Evolutionary conservation across 1,140 invertebrate species (phyloP).

Genomic region (Drosophila tsacasi): DNA sequence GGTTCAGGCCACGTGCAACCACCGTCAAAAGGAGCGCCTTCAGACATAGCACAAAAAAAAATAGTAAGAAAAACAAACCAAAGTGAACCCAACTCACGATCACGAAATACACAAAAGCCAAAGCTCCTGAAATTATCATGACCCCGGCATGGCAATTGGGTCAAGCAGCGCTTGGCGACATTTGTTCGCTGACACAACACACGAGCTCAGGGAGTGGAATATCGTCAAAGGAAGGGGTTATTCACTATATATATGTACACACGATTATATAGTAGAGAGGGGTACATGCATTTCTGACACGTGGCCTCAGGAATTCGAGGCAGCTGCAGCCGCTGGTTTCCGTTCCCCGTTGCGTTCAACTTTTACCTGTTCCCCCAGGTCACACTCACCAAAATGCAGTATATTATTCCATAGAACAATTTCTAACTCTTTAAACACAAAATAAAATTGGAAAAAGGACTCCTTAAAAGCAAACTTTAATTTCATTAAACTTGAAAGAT

Average conservation of each 20-base stretch:
- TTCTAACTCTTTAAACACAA: not conserved
- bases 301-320: conserved; percentile 58
- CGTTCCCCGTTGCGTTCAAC: conserved; percentile 16
- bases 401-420: too few species aligned
- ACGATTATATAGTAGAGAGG: not conserved
- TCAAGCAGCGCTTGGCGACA: conserved; percentile 69
- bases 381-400: conserved; percentile 15
- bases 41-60: not conserved
- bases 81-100: conserved; percentile 64
- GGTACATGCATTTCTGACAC: conserved; percentile 58
- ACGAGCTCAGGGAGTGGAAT: conserved; percentile 48
- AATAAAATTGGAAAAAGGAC: not conserved
- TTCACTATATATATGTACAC: not conserved
- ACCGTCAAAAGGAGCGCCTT: conserved; percentile 58
- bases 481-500: not conserved
- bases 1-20: conserved; percentile 30
- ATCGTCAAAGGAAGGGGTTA: conserved; percentile 13
- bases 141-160: conserved; percentile 79
- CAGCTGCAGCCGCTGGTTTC: conserved; percentile 43
- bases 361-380: conserved; percentile 43
- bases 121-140: conserved; percentile 82
- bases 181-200: conserved; percentile 77
- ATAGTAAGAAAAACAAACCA: conserved; percentile 10
- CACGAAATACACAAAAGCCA: conserved; percentile 74
- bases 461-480: not conserved